phyloP scores from a whole-genome alignment of 2,888 invertebrate species.

The Xestoiulus laeticollis region DNA sequence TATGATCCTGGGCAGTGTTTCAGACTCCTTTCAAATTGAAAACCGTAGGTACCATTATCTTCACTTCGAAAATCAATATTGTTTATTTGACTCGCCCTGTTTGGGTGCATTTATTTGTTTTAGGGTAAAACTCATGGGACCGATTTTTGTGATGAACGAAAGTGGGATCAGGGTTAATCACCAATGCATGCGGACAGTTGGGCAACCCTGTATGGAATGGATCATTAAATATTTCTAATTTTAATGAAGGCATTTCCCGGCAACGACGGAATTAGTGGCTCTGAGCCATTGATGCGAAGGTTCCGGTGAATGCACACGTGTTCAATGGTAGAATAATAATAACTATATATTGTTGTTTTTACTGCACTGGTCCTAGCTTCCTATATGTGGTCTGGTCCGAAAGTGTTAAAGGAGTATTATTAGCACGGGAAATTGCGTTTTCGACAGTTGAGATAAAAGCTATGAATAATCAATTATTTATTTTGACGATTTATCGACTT shows the following conservation, averaged over 20 bases:
- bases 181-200: not conserved
- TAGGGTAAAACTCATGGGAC: not conserved
- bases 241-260: not conserved
- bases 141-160: not conserved
- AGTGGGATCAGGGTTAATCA: not conserved
- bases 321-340: not conserved
- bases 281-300: not conserved
- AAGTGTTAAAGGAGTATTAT: not conserved
- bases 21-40: not conserved
- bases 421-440: conserved; percentile 28
- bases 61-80: not conserved
- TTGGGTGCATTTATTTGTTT: not conserved
- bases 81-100: not conserved
- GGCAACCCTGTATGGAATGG: not conserved
- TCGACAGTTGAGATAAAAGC: not conserved
- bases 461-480: not conserved
- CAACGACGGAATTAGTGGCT: not conserved
- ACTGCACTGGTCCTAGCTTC: not conserved
- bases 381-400: not conserved
- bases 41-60: not conserved
- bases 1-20: not conserved
- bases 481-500: not conserved
- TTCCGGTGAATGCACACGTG: not conserved
- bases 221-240: not conserved
- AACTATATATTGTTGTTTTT: not conserved